Base-by-base conservation (phyloP, 2,888 invertebrate genomes). In the Dugesia japonica region DNA sequence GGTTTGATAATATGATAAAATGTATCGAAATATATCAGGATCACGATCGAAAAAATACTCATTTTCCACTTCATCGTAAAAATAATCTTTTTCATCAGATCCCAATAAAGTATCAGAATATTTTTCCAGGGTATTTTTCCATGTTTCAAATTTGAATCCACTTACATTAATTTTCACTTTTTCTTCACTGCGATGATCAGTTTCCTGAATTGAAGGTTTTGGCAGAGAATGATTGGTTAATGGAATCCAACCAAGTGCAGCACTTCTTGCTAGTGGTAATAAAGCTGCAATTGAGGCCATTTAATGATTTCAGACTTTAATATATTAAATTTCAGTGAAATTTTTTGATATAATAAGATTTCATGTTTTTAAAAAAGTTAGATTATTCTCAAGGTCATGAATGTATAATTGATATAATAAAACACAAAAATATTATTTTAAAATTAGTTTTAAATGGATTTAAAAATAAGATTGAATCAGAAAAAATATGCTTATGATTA, bases 281-380 rank as follows among this genome's bases (percentile, higher is more conserved):
- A 98, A 98, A 87, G 98, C 97, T 88, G 97, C 97, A 88, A 98
- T 97, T 88, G 97, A 95, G 88, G 97, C 97, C 97, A 98, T 98
- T 31, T 26, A 7, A 20, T n/a, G 23, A 9, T 23, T 56, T 56
- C 4, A 23, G 23, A n/a, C n/a, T n/a, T 56, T 56, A 56, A 56
- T 20, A n/a, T 4, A 56, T 56, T 56, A 31, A 31, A 4, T 56
- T 56, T 56, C 7, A 4, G 4, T 13, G n/a, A 1, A n/a, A 23
- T 13, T 13, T 56, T 56, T 56, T 23, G n/a, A 56, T 56, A 20
- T 56, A 56, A 56, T 56, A 56, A 13, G 56, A 56, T 56, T 56
- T 56, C 56, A 56, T 56, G 56, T 20, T 56, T 56, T 56, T 23
- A n/a, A 56, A 56, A 9, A 13, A 9, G 13, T 9, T 56, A 4